These are phyloP conservation scores for sheep (Ovis aries) DNA, from an alignment of 2,113 vertebrate species.

Conservation along the genomic window DNA sequence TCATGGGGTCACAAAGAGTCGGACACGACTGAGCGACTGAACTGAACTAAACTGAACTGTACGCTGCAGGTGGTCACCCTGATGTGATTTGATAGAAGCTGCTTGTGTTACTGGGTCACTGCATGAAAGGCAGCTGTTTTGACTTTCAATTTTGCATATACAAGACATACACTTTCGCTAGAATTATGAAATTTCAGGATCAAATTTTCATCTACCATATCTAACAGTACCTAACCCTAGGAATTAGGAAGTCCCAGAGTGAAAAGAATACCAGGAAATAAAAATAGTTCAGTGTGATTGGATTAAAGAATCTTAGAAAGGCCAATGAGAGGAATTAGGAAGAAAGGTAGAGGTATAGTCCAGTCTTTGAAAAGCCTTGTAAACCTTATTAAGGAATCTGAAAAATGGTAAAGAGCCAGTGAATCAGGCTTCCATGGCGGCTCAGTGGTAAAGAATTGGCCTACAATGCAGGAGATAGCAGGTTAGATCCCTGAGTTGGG, in stretches of 20 bases:
- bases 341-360: neutral
- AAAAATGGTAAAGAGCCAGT: neutral
- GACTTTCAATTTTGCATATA: neutral
- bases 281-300: neutral
- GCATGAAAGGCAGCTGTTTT: neutral
- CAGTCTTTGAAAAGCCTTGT: neutral
- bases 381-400: neutral
- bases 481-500: neutral
- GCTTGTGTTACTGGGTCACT: neutral
- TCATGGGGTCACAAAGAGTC: too few species aligned
- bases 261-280: neutral
- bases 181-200: neutral
- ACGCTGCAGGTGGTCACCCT: neutral
- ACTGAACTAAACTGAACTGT: neutral
- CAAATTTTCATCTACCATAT: neutral
- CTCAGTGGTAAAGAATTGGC: neutral
- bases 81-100: neutral
- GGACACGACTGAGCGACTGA: accelerated
- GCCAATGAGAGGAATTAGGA: neutral
- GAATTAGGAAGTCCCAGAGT: neutral
- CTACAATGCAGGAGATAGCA: neutral
- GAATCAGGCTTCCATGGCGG: neutral
- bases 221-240: neutral
- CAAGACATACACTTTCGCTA: neutral
- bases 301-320: neutral